Evolutionary conservation across 2,888 invertebrate genomes (phyloP), one percentile per base, ranked within the genome.

Genomic region (Junonia oenone): DNA sequence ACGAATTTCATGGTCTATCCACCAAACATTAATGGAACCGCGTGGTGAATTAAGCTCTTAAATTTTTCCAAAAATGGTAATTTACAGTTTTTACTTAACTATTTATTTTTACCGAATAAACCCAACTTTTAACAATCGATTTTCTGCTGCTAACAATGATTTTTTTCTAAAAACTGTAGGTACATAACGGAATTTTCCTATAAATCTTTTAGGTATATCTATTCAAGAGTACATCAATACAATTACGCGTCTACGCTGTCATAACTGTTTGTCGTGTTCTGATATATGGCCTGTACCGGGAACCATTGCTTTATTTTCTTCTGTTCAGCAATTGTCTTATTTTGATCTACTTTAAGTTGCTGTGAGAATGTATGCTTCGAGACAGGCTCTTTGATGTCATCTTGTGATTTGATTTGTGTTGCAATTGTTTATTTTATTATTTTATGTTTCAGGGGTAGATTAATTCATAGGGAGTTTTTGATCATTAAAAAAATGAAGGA

Each of bases 221-320:
- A 26, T 46, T 35, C n/a, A 27, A 29, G 13, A 9, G 13, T 13
- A 19, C 40, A 19, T 1, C 27, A 17, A 58, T 58, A 56, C 49
- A 59, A 46, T 59, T 56, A 56, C 55, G 13, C 26, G 40, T 31
- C 11, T 9, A 11, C 15, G 5, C 45, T 47, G 47, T 33, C 53
- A 54, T 40, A 54, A 54, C 47, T 6, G 53, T 40, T 54, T 33
- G 22, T 19, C 15, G 19, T 40, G 31, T 19, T 14, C 22, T 47
- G 31, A 54, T 48, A 48, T 54, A 47, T 47, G n/a, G 47, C 40
- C 15, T 22, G 47, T 31, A 40, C 31, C 31, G 26, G 43, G 2
- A 26, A 43, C 43, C 29, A 53, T 40, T 31, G 22, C 15, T 40
- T 40, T 26, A 26, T 40, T 1, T 13, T 13, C 15, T 31, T 15